Evolutionary conservation across 2,113 vertebrate genomes (phyloP).

Genomic region (Paramormyrops kingsleyae): DNA sequence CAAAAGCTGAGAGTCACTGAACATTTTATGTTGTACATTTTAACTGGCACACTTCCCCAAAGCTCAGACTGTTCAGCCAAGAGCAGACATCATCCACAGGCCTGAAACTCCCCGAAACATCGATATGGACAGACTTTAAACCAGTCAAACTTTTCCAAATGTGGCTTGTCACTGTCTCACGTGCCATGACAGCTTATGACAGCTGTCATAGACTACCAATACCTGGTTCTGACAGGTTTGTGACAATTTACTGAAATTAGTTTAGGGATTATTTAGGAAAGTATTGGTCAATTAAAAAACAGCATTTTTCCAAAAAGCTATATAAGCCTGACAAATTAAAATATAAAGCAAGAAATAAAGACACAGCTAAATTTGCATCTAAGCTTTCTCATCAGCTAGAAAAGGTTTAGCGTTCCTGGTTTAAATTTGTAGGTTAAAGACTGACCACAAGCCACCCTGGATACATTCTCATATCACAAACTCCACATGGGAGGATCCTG

Average conservation of each 20-base stretch:
- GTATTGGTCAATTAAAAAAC: not conserved
- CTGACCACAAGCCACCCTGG: not conserved
- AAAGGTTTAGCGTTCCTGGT: not conserved
- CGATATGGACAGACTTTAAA: not conserved
- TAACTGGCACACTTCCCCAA: not conserved
- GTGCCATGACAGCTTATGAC: not conserved
- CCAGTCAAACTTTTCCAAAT: not conserved
- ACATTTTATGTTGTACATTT: not conserved
- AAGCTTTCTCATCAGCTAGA: not conserved
- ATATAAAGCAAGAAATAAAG: not conserved
- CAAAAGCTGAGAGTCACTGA: not conserved
- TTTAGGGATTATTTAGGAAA: not conserved
- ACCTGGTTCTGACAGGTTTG: not conserved
- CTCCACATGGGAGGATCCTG: not conserved
- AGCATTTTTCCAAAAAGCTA: not conserved
- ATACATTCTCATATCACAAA: not conserved
- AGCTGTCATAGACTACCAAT: not conserved
- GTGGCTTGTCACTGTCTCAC: not conserved
- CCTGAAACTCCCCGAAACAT: not conserved
- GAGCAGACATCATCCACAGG: not conserved
- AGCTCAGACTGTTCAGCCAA: not conserved
- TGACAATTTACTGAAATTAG: not conserved
- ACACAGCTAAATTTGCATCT: not conserved
- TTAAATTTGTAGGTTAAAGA: not conserved
- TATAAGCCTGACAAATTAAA: not conserved